These are phyloP conservation scores for Meloidogyne floridensis DNA, from an alignment of 1,140 invertebrate species.

Conservation along the genomic window DNA sequence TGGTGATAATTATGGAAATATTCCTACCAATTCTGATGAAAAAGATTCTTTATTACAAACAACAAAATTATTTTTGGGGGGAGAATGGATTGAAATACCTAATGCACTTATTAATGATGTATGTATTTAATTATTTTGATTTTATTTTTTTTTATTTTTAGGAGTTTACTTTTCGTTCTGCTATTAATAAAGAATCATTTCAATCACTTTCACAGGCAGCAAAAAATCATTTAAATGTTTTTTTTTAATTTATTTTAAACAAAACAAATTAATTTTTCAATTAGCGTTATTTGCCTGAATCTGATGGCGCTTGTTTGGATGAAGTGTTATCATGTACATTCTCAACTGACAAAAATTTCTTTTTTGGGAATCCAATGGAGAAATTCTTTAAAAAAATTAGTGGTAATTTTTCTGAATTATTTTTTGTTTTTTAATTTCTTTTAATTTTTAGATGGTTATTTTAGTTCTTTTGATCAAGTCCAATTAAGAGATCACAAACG, in stretches of 20 bases:
- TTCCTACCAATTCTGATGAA: not conserved
- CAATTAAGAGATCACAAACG: slow-evolving; percentile 39
- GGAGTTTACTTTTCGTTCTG: slow-evolving; percentile 38
- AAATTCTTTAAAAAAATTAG: slow-evolving; percentile 39
- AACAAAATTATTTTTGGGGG: slow-evolving; percentile 35
- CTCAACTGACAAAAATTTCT: slow-evolving; percentile 40
- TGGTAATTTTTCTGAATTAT: slow-evolving; percentile 30
- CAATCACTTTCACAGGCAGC: slow-evolving; percentile 41
- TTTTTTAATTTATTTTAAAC: slow-evolving; percentile 11
- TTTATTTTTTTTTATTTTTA: slow-evolving; percentile 18
- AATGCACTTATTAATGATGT: slow-evolving; percentile 34
- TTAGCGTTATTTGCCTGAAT: slow-evolving; percentile 25
- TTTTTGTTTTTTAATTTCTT: not conserved
- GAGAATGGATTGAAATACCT: slow-evolving; percentile 36
- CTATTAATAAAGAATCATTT: slow-evolving; percentile 27
- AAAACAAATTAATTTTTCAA: slow-evolving; percentile 24
- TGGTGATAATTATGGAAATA: not conserved
- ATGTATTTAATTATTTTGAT: slow-evolving; percentile 21
- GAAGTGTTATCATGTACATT: slow-evolving; percentile 32
- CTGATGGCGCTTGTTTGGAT: slow-evolving; percentile 11
- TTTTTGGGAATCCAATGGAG: slow-evolving; percentile 40
- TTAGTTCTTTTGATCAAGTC: slow-evolving; percentile 37
- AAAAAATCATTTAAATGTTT: slow-evolving; percentile 33
- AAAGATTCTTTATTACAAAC: not conserved
- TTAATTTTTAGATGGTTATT: slow-evolving; percentile 40